Percentiles rank a stretch among this genome's conserved stretches.
Evolutionary conservation across 2,113 vertebrate genomes (phyloP).

Genomic region (Percina caprodes): DNA sequence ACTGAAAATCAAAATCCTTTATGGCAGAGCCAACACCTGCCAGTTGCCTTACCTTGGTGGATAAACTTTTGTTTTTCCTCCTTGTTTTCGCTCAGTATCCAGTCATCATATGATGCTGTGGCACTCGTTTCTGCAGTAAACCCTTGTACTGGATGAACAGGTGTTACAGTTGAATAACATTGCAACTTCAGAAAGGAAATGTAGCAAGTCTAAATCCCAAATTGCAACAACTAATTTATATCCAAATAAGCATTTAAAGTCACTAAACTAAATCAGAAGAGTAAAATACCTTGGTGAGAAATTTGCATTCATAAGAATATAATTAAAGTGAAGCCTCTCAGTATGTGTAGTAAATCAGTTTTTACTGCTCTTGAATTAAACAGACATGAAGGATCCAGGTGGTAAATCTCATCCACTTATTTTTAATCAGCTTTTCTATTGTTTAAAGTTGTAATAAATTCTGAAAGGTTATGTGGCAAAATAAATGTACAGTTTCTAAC

Average conservation of each 20-base stretch:
- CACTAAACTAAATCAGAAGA: conserved; percentile 33
- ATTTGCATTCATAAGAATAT: conserved; percentile 26
- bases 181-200: conserved; percentile 37
- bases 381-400: conserved; percentile 46
- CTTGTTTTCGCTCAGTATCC: conserved; percentile 21
- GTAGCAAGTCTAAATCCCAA: conserved; percentile 47
- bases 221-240: conserved; percentile 49
- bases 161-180: conserved; percentile 67
- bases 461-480: neutral
- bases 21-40: conserved; percentile 39
- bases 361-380: conserved; percentile 56
- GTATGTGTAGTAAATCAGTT: conserved; percentile 38
- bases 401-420: conserved; percentile 44
- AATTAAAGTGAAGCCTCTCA: conserved; percentile 31
- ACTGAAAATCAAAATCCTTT: conserved; percentile 48
- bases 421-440: conserved; percentile 29
- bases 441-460: conserved; percentile 14
- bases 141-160: conserved; percentile 55
- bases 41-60: conserved; percentile 31
- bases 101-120: conserved; percentile 24
- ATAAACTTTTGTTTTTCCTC: conserved; percentile 27
- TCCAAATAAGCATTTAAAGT: conserved; percentile 52
- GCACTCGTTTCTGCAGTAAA: conserved; percentile 39
- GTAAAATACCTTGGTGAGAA: conserved; percentile 33
- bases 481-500: neutral